Percentiles rank a stretch among this genome's conserved stretches.
These are phyloP conservation scores for Apodemia zela DNA, from an alignment of 2,888 invertebrate genomes.

Conservation along the genomic window DNA sequence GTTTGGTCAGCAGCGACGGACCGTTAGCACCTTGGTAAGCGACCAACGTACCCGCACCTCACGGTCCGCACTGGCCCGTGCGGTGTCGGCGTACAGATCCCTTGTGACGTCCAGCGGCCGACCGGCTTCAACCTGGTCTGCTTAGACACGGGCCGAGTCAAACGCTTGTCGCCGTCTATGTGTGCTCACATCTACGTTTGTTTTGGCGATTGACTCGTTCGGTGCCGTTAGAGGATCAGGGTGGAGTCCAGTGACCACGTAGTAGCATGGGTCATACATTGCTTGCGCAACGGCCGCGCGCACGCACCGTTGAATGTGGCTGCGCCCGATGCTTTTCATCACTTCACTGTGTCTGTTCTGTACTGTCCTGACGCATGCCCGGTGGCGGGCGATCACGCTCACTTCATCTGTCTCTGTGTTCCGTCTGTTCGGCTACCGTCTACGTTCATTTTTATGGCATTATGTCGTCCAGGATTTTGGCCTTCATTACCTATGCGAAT, in stretches of 20 bases:
- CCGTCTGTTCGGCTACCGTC: constrained; percentile 74
- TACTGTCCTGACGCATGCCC: constrained; percentile 79
- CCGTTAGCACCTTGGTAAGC: constrained; percentile 79
- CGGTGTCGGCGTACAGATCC: constrained; percentile 67
- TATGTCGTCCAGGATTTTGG: constrained; percentile 68
- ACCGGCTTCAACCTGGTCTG: constrained; percentile 39
- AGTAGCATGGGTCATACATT: constrained; percentile 80
- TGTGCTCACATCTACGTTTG: constrained; percentile 26
- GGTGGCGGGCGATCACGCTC: constrained; percentile 77
- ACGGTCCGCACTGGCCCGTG: constrained; percentile 52
- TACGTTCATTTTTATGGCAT: constrained; percentile 73
- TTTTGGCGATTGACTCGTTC: constrained; percentile 28
- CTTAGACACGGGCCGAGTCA: constrained; percentile 26
- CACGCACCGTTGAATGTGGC: constrained; percentile 79
- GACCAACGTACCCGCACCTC: constrained; percentile 62
- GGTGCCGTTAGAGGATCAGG: constrained; percentile 37
- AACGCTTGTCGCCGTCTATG: constrained; percentile 29
- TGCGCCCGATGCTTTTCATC: constrained; percentile 80
- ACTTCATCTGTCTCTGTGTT: constrained; percentile 78
- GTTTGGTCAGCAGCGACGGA: constrained; percentile 80
- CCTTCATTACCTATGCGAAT: constrained; percentile 71
- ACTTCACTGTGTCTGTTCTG: constrained; percentile 79
- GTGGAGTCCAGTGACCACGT: constrained; percentile 52
- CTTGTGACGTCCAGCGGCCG: constrained; percentile 76
- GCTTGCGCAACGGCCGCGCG: constrained; percentile 78